Base-by-base conservation (phyloP, 1,140 invertebrate species). In the Hylyphantes graminicola region DNA sequence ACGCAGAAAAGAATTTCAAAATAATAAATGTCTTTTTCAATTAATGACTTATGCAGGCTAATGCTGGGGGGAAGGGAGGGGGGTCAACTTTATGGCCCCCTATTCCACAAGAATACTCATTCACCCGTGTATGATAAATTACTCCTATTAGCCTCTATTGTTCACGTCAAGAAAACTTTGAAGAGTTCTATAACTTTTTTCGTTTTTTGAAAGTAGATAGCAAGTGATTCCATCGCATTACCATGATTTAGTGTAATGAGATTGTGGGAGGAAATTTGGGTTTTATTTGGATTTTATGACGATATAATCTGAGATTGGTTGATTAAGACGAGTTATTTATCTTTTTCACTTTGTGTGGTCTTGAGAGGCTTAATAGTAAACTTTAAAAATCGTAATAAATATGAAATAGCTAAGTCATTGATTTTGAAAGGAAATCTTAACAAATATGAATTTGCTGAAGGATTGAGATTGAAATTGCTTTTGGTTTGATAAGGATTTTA, bases 201-300 rank as follows among this genome's bases (percentile, higher is more conserved):
- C 74, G 55, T 63, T 76, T 76, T n/a, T 35, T 63, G 63, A 76
- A 63, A 76, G 63, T 74, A 74, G 63, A 76, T 51, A 76, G 63
- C 57, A 74, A 63, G 74, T 76, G 74, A 76, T 76, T 76, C 57
- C 74, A 63, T 74, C 63, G 19, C 74, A 76, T 76, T 76, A 63
- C 57, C 63, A 63, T 76, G 74, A 76, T 76, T 76, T 63, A 76
- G 63, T 63, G 74, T 76, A 76, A 76, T 76, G 74, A 53, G 74
- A 76, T 76, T 76, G 11, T 67, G 15, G 57, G 57, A 15, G 72
- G 13, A 59, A 54, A 70, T 35, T 35, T 35, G 35, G 35, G 35
- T 35, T 35, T 35, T 35, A 35, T 35, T 35, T 35, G 35, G 35
- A 35, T 35, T 35, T 35, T 35, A 35, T 35, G 35, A 35, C 35